phyloP scores from a whole-genome alignment of 2,113 vertebrate genomes.

The Pollachius pollachius region DNA sequence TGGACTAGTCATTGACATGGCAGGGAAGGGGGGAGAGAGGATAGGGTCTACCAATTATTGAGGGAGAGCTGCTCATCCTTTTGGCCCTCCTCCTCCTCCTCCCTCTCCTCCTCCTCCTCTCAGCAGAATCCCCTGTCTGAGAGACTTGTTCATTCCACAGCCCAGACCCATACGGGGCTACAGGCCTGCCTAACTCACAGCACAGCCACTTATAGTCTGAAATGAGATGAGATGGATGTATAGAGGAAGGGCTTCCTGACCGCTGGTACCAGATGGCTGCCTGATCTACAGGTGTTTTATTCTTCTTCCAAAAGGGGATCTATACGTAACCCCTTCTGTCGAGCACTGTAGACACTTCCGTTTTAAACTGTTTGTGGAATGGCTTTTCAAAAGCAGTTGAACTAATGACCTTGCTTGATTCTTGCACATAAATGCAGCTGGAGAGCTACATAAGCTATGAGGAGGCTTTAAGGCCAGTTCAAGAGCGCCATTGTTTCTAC shows the following conservation, averaged over 20 bases:
- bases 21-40: conserved; percentile 1
- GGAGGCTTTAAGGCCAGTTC: no score
- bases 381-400: no score
- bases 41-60: conserved; percentile 43
- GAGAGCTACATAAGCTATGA: no score
- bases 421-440: no score
- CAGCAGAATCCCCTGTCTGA: conserved; percentile 31
- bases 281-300: conserved; percentile 7
- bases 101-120: conserved; percentile 4
- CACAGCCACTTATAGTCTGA: conserved; percentile 29
- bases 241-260: background rate
- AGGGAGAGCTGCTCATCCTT: conserved; percentile 41
- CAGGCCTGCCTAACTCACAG: conserved; percentile 47
- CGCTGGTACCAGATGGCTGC: background rate
- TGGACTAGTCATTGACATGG: background rate
- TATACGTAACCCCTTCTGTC: no score
- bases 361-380: no score
- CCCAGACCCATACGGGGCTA: conserved; percentile 27
- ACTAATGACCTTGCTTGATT: no score
- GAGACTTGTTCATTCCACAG: conserved; percentile 47
- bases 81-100: conserved; percentile 9
- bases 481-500: no score
- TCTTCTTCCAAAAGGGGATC: no score
- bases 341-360: no score
- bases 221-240: conserved; percentile 31